A percentile compares a stretch with the other conserved stretches of the same genome.
Evolutionary conservation across 2,888 invertebrate species (phyloP).

Genomic region (Eristalinus sepulchralis): DNA sequence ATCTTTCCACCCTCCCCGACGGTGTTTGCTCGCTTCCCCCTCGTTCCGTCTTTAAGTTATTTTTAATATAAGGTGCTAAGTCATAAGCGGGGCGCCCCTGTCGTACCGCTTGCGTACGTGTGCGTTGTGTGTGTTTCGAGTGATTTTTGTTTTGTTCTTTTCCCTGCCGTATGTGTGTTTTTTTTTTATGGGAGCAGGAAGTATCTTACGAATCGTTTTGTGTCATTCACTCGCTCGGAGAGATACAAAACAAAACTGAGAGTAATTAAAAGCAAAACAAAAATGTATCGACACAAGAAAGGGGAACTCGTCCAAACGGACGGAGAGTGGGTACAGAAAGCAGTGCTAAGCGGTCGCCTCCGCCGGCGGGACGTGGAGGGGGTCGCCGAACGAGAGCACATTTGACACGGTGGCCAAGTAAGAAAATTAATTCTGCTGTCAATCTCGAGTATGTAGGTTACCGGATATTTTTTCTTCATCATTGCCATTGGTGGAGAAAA

Average conservation of each 20-base stretch:
- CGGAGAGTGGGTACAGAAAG: not conserved
- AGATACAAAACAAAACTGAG: slow-evolving; percentile 34
- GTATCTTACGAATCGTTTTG: slow-evolving; percentile 42
- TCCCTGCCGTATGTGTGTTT: no score
- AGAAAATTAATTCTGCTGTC: slow-evolving; percentile 3
- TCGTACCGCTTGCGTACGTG: not conserved
- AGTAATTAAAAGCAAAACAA: slow-evolving; percentile 23
- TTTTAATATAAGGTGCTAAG: slow-evolving; percentile 24
- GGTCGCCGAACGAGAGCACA: not conserved
- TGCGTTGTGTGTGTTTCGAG: not conserved
- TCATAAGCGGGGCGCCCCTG: slow-evolving; percentile 15
- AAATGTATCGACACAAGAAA: not conserved
- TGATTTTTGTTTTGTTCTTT: not conserved
- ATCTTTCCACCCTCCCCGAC: not conserved
- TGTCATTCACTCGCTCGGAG: slow-evolving; percentile 34
- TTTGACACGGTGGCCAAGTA: not conserved
- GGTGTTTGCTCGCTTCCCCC: not conserved
- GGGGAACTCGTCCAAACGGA: not conserved
- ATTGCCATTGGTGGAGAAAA: no score
- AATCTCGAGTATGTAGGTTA: slow-evolving; percentile 4
- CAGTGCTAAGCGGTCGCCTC: not conserved
- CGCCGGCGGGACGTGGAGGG: no score
- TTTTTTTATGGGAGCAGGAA: slow-evolving; percentile 16
- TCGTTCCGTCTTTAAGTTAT: slow-evolving; percentile 1
- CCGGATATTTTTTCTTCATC: not conserved